phyloP scores from a whole-genome alignment of 2,797 vertebrate species.

The Chrysocyon brachyurus region DNA sequence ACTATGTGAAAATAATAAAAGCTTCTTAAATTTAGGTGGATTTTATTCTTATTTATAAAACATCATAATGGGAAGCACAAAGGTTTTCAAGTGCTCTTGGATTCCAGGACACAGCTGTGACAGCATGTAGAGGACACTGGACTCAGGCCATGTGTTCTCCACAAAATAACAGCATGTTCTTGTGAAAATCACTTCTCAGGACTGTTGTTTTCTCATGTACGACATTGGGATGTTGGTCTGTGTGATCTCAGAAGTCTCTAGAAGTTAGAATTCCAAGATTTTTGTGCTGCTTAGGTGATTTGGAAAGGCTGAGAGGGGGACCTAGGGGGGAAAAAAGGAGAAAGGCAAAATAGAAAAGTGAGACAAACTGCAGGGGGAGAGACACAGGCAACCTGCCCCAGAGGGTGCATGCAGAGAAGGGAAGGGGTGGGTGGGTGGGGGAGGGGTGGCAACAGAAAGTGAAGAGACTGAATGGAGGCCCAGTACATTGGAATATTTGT shows the following conservation, averaged over 20 bases:
- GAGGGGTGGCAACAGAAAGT: neutral
- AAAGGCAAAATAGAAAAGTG: neutral
- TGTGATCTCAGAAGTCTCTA: neutral
- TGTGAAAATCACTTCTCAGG: neutral
- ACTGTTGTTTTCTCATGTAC: neutral
- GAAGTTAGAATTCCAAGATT: neutral
- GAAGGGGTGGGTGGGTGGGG: neutral
- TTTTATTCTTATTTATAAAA: slow-evolving; percentile 27
- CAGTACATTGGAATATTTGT: neutral
- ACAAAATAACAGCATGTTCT: slow-evolving; percentile 16
- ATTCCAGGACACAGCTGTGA: neutral
- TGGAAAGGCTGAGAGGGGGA: neutral
- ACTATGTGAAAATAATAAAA: neutral
- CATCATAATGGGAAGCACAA: neutral
- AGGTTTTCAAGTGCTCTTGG: neutral
- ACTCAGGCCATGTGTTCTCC: neutral
- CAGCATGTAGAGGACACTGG: neutral
- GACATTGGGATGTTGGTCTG: neutral
- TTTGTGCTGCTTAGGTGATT: neutral
- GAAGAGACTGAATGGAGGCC: neutral
- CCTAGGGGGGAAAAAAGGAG: neutral
- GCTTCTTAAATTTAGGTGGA: neutral
- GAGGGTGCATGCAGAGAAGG: no score
- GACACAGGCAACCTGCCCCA: rapidly evolving
- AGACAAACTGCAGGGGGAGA: neutral